Percentiles rank a stretch among this genome's conserved stretches.
phyloP scores from a whole-genome alignment of 1,140 invertebrate genomes.

The Subanguina moxae region DNA sequence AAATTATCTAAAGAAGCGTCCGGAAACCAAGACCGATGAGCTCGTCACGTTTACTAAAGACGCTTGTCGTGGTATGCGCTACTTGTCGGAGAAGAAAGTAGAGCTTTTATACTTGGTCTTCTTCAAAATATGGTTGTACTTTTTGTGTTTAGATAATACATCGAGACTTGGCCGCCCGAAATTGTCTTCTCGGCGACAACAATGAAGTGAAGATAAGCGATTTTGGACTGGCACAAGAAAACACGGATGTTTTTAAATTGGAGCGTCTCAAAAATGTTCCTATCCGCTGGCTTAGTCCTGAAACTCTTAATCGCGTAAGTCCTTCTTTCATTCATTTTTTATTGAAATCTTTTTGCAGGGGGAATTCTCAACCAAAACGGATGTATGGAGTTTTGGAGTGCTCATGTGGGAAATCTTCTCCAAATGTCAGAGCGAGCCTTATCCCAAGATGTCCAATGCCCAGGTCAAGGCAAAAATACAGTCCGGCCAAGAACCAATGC shows the following conservation, averaged over 20 bases:
- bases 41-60: slow-evolving; percentile 69
- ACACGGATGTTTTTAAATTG: slow-evolving; percentile 33
- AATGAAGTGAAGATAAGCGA: slow-evolving; percentile 78
- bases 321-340: neutral
- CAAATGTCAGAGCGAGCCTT: slow-evolving; percentile 78
- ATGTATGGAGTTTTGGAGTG: slow-evolving; percentile 97
- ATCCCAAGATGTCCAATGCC: slow-evolving; percentile 84
- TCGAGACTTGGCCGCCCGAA: slow-evolving; percentile 83
- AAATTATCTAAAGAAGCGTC: neutral
- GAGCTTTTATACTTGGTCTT: no score
- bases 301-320: slow-evolving; percentile 20
- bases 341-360: slow-evolving; percentile 54
- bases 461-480: slow-evolving; percentile 73
- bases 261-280: slow-evolving; percentile 44
- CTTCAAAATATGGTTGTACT: neutral
- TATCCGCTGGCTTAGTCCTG: slow-evolving; percentile 36
- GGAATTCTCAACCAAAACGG: slow-evolving; percentile 91
- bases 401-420: slow-evolving; percentile 95
- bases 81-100: slow-evolving; percentile 87
- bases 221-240: slow-evolving; percentile 66
- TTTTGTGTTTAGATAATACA: slow-evolving; percentile 67
- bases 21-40: neutral
- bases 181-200: slow-evolving; percentile 88
- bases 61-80: slow-evolving; percentile 90
- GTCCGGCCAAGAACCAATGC: slow-evolving; percentile 21